Base-by-base conservation (phyloP, 1,140 invertebrate species). In the Macrobrachium rosenbergii region DNA sequence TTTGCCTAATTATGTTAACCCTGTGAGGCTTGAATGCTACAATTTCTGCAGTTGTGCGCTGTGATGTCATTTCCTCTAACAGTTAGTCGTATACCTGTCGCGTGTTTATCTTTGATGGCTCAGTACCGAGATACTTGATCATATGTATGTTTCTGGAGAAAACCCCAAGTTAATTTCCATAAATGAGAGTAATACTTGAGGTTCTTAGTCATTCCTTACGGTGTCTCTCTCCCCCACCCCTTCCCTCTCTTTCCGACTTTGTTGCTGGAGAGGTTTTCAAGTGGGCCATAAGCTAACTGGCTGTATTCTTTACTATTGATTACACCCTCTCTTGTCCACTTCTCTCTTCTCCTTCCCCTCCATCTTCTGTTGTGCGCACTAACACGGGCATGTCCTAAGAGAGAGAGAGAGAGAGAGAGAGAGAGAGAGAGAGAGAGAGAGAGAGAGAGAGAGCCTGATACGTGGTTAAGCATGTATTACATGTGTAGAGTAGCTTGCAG, bases 401-500 rank as follows among this genome's bases (percentile, higher is more conserved):
- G 72, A 75, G 69, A 73, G 72, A 75, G 72, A 75, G 72, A 75
- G 72, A 75, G 72, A 75, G 72, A 75, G 72, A 75, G 72, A 75
- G 72, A 75, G 72, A 75, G 72, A 75, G 72, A 75, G 72, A 75
- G 72, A 75, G 72, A 75, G 72, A 75, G 72, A 75, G 72, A 75
- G 72, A 75, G 72, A 75, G 72, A 75, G 72, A 75, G 72, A 75
- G 19, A 75, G 21, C n/a, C 6, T 37, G 37, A 52, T 58, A 10
- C 59, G 37, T 77, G 37, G 19, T n/a, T 77, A 21, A 58, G 75
- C 59, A 58, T 45, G 43, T 77, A 58, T 77, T 52, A 52, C 52
- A 52, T 52, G 52, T 52, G 8, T 52, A 52, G 52, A 52, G 52
- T 0, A 52, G 52, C 52, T 5, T 52, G 52, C 52, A 52, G 52